A percentile compares a stretch with the other conserved stretches of the same genome.
Conservation (phyloP, 2,888 invertebrate species). For the Neuroscelio doddi region DNA sequence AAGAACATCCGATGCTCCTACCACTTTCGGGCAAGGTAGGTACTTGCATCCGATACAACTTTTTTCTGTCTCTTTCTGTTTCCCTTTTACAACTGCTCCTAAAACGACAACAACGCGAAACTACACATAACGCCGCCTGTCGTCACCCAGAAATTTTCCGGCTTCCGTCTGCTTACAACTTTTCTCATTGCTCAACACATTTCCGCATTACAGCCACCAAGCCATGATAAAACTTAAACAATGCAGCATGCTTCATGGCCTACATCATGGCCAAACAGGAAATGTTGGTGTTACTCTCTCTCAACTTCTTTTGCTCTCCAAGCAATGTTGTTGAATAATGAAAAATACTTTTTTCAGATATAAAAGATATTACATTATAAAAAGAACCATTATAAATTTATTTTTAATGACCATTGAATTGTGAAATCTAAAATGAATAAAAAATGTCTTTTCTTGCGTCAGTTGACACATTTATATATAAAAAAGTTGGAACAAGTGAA, state of each 20-base stretch:
- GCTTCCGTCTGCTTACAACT: slow-evolving; percentile 60
- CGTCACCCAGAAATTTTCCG: slow-evolving; percentile 61
- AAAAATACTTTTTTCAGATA: no score
- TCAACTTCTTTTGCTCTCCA: no score
- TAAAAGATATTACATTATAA: no score
- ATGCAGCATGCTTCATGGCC: slow-evolving; percentile 27
- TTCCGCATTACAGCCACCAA: slow-evolving; percentile 54
- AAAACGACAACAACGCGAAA: slow-evolving; percentile 27
- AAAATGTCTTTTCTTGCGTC: no score
- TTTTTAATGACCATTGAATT: no score
- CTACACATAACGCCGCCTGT: slow-evolving; percentile 41
- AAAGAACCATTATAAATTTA: no score
- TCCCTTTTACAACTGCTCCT: slow-evolving; percentile 27
- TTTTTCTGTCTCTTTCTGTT: slow-evolving; percentile 36
- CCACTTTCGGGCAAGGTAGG: slow-evolving; percentile 88
- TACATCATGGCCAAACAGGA: slow-evolving; percentile 24
- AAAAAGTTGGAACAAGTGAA: no score
- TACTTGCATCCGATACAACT: slow-evolving; percentile 43
- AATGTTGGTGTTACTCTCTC: slow-evolving; percentile 32
- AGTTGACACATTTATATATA: no score
- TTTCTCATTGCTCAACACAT: slow-evolving; percentile 63
- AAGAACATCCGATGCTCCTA: slow-evolving; percentile 92
- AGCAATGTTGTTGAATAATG: no score
- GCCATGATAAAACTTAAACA: slow-evolving; percentile 40
- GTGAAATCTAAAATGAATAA: no score